These are phyloP conservation scores for Chaunax sp. DNA, from an alignment of 2,797 vertebrate genomes.

Conservation along the genomic window DNA sequence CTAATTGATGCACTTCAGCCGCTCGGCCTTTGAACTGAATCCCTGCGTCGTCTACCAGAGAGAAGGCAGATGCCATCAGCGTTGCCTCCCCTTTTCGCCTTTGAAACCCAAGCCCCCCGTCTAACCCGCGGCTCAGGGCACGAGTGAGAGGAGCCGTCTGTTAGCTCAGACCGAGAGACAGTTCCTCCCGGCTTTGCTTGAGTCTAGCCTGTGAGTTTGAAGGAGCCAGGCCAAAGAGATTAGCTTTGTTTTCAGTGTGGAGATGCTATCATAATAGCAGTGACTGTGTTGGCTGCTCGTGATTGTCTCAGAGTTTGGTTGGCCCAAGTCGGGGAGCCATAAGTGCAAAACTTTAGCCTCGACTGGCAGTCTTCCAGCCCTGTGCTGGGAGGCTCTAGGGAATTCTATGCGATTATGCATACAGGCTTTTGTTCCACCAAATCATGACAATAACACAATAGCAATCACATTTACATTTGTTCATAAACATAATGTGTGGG, in stretches of 20 bases:
- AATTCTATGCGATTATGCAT: constrained; percentile 5
- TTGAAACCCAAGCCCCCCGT: constrained; percentile 83
- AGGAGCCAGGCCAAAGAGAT: constrained; percentile 61
- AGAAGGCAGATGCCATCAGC: constrained; percentile 81
- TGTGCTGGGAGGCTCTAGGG: constrained; percentile 31
- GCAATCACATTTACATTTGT: not conserved
- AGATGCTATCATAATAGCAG: constrained; percentile 67
- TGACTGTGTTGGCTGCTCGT: constrained; percentile 41
- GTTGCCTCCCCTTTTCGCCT: constrained; percentile 66
- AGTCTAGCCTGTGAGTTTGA: constrained; percentile 36
- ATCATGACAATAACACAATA: not conserved
- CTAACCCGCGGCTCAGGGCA: constrained; percentile 73
- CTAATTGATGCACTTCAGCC: constrained; percentile 84
- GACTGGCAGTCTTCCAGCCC: constrained; percentile 71
- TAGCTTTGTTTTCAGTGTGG: constrained; percentile 57
- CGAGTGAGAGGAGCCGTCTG: constrained; percentile 85
- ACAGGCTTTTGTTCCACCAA: not conserved
- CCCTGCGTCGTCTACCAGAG: constrained; percentile 73
- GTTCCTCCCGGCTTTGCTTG: constrained; percentile 50
- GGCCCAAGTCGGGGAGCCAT: constrained; percentile 34
- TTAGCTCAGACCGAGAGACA: constrained; percentile 80
- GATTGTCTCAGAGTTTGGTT: constrained; percentile 28
- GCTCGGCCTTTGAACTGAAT: constrained; percentile 83
- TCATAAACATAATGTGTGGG: not conserved
- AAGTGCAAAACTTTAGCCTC: constrained; percentile 80